phyloP scores from a whole-genome alignment of 37 sponge, comb jelly and placozoan species.

The Halisarca cf. caerulea region DNA sequence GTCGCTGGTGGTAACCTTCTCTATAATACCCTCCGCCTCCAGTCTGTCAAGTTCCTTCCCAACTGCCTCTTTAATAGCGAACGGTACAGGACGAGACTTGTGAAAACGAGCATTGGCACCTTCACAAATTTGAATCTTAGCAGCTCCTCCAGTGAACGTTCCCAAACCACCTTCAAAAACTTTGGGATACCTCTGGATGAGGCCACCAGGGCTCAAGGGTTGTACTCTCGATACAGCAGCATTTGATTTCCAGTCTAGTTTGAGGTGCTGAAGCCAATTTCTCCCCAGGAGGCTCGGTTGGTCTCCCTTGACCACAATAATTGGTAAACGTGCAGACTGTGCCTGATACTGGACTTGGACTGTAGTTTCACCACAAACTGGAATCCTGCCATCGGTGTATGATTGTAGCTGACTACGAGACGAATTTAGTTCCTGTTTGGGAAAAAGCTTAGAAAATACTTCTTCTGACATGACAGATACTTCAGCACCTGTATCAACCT shows the following conservation, averaged over 20 bases:
- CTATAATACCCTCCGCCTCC: slow-evolving; percentile 14
- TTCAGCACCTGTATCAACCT: background rate
- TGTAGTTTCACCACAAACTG: background rate
- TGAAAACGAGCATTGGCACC: background rate
- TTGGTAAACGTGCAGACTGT: background rate
- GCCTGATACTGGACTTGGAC: background rate
- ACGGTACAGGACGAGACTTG: slow-evolving; percentile 16
- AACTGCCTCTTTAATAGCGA: slow-evolving; percentile 2
- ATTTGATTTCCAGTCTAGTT: background rate
- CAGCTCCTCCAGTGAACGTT: background rate
- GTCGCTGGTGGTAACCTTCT: slow-evolving; percentile 17
- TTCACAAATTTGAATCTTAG: background rate
- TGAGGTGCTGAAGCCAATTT: background rate
- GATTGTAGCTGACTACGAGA: background rate
- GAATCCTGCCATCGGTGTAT: background rate
- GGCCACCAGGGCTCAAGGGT: background rate
- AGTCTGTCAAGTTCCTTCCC: background rate
- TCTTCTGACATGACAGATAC: slow-evolving; percentile 1
- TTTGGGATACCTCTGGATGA: too few species aligned
- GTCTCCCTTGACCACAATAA: background rate
- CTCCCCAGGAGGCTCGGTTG: background rate
- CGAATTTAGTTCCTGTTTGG: background rate
- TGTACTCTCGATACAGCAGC: background rate
- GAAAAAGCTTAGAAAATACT: background rate
- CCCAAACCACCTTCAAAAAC: background rate